Conservation (phyloP, 2,113 vertebrate species). For the Pteruthius melanotis region DNA sequence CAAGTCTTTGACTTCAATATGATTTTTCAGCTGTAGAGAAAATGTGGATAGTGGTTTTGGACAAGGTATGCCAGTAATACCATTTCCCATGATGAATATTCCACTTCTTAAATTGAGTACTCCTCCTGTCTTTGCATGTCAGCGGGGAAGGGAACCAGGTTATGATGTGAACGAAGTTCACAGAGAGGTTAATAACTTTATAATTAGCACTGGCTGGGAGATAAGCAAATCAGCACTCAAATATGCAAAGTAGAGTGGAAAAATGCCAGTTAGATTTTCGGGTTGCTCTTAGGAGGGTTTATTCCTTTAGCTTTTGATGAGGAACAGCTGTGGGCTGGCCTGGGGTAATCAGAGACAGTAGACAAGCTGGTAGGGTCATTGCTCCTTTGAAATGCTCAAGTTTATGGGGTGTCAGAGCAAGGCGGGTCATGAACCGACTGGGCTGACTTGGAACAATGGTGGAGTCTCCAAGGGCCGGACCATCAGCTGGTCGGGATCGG, state of each 20-base stretch:
- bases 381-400: slow-evolving; percentile 23
- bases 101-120: background rate
- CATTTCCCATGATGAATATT: background rate
- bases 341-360: background rate
- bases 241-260: background rate
- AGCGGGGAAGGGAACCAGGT: slow-evolving; percentile 5
- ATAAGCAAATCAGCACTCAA: slow-evolving; percentile 24
- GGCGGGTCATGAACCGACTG: background rate
- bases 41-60: background rate
- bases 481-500: background rate
- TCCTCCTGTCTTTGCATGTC: slow-evolving; percentile 42
- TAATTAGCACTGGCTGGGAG: slow-evolving; percentile 13
- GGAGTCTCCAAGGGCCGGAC: background rate
- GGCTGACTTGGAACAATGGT: background rate
- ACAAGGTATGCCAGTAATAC: background rate
- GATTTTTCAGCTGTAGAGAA: background rate
- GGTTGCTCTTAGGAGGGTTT: background rate
- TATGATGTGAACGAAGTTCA: slow-evolving; percentile 52
- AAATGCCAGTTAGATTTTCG: background rate
- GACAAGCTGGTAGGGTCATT: slow-evolving; percentile 19
- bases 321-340: slow-evolving; percentile 10
- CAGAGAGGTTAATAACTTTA: slow-evolving; percentile 21
- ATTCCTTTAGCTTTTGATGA: background rate
- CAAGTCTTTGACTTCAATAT: background rate
- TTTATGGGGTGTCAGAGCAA: slow-evolving; percentile 33